Evolutionary conservation across 1,140 invertebrate species (phyloP).

Genomic region (Pseudomyrmex pallidus): DNA sequence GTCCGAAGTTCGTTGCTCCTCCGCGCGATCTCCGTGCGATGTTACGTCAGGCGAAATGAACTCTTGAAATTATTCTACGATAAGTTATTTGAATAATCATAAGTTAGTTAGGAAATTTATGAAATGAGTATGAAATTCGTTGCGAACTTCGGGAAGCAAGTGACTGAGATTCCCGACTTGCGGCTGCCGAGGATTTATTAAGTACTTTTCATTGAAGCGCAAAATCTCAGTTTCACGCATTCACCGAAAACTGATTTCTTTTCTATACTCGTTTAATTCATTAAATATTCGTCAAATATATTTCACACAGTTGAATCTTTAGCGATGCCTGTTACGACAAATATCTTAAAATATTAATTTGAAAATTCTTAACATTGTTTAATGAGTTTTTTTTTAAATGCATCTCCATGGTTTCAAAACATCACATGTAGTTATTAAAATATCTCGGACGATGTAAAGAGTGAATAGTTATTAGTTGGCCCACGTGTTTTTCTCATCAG

Average conservation of each 20-base stretch:
- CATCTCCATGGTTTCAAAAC: neutral
- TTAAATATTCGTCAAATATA: neutral
- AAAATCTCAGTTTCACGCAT: neutral
- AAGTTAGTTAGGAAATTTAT: constrained; percentile 56
- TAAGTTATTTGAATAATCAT: constrained; percentile 61
- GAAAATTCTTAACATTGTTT: neutral
- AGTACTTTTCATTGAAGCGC: constrained; percentile 24
- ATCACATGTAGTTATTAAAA: neutral
- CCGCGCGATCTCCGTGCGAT: constrained; percentile 27
- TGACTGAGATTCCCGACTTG: constrained; percentile 27
- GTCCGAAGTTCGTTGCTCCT: constrained; percentile 27
- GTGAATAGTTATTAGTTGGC: constrained; percentile 17
- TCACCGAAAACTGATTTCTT: neutral
- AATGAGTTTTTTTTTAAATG: neutral
- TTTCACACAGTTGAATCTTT: no score
- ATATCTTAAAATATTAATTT: neutral
- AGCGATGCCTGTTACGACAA: no score
- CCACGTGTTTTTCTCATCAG: constrained; percentile 19
- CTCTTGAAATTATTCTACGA: constrained; percentile 59
- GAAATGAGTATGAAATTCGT: constrained; percentile 49
- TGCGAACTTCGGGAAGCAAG: constrained; percentile 15
- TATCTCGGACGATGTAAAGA: neutral
- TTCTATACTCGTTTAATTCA: neutral
- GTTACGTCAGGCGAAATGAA: constrained; percentile 52
- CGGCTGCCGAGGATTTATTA: constrained; percentile 15